These are phyloP conservation scores for Styela clava DNA, from an alignment of 23 tunicate genomes.

Conservation along the genomic window DNA sequence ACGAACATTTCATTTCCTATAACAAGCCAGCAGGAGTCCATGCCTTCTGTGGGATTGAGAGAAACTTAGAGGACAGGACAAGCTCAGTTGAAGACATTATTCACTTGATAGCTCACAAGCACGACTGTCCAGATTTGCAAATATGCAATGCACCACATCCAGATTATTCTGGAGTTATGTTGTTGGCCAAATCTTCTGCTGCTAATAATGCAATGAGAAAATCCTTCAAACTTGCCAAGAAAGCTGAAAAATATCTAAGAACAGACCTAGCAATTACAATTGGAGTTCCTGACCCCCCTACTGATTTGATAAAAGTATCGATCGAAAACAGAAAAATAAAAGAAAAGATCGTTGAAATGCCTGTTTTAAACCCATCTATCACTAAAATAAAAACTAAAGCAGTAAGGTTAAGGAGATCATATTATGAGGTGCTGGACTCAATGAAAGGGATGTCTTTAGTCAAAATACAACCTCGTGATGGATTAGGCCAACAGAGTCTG, in stretches of 20 bases:
- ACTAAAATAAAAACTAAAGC: background rate
- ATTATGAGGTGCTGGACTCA: background rate
- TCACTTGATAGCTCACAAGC: background rate
- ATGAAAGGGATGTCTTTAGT: background rate
- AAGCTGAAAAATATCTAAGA: background rate
- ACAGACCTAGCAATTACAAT: background rate
- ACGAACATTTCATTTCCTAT: background rate
- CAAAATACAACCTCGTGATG: background rate
- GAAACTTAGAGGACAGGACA: background rate
- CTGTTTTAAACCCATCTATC: background rate
- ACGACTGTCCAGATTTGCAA: background rate
- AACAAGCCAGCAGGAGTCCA: background rate
- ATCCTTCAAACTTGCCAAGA: background rate
- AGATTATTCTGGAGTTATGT: background rate
- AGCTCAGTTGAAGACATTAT: background rate
- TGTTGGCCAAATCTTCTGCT: background rate
- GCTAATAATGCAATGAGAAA: background rate
- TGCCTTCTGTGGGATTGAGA: background rate
- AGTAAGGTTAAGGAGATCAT: background rate
- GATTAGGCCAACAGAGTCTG: background rate
- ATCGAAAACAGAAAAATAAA: background rate
- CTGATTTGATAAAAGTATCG: background rate
- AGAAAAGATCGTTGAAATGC: background rate
- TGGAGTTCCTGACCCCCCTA: background rate
- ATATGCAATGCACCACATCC: background rate